Base-by-base conservation (phyloP, 2,797 vertebrate genomes). In the Rhinophrynus dorsalis region DNA sequence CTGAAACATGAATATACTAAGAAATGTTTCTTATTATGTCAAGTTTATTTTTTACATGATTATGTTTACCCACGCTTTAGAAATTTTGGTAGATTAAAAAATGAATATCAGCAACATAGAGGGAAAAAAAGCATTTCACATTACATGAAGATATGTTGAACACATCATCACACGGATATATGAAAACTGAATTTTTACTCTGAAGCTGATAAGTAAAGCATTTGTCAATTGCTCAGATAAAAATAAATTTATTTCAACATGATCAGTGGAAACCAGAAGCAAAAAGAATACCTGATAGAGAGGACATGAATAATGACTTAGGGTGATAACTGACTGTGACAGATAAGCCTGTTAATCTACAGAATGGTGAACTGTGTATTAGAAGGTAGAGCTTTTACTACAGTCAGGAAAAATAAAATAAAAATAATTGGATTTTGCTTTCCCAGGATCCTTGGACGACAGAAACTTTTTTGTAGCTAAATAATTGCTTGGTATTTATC, bases 171-270 rank as follows among this genome's bases (percentile, higher is more conserved):
- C 20, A 29, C 57, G 54, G 38, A 69, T 69, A 52, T 35, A 50
- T 30, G 35, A 73, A 40, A 50, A 66, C 26, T 27, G 20, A 33
- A 58, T 58, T 6, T 24, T 50, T 35, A 40, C 69, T 56, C 37
- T 35, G 24, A 54, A 32, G 40, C 50, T 52, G 59, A 71, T 71
- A 63, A 73, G 62, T 57, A 64, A 57, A 72, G 35, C 51, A 55
- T 15, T 27, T 65, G 42, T 37, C 60, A 57, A 42, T 64, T 23
- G 33, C 24, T 64, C 29, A 38, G 52, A 72, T 64, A 64, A 72
- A 72, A 72, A 72, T 72, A 57, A 45, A 72, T 65, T 72, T 65
- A 72, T 57, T 71, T 58, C 68, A 64, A 32, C 51, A 72, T 65
- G 60, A 72, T 72, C 42, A 57, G 68, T 45, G 32, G 52, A 65